These are phyloP conservation scores for Peromyscus attwateri DNA, from an alignment of 2,797 vertebrate species.

Conservation along the genomic window DNA sequence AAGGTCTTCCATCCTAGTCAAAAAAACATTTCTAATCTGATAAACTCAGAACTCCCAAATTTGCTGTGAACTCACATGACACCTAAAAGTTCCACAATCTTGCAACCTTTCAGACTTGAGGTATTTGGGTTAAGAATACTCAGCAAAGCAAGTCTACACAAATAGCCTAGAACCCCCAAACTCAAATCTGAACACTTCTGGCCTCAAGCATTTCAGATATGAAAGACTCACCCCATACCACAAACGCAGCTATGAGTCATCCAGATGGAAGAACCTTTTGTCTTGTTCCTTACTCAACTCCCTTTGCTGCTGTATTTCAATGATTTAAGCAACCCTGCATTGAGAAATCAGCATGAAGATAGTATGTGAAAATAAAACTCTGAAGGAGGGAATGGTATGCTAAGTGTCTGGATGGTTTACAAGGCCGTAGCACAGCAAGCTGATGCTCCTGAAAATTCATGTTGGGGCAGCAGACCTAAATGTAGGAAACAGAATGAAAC, in stretches of 20 bases:
- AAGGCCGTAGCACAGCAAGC: neutral
- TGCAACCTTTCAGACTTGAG: neutral
- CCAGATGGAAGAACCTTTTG: neutral
- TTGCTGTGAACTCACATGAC: neutral
- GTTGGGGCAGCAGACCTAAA: neutral
- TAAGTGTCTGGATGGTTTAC: neutral
- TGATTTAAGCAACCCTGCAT: neutral
- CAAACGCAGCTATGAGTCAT: neutral
- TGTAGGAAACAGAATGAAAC: neutral
- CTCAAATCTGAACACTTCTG: neutral
- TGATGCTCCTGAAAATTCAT: neutral
- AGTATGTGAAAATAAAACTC: constrained; percentile 34
- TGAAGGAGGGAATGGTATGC: neutral
- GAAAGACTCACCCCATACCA: neutral
- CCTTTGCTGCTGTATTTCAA: neutral
- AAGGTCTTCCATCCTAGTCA: neutral
- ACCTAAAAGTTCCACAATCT: neutral
- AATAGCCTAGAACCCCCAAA: neutral
- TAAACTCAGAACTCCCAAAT: neutral
- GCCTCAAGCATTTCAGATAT: neutral
- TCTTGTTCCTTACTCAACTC: neutral
- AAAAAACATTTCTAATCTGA: neutral
- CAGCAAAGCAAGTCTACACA: neutral
- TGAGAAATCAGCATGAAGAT: constrained; percentile 6
- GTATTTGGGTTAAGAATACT: neutral